Evolutionary conservation across 53 echinoderm and acorn worm genomes (phyloP).

Genomic region (Paracentrotus lividus): DNA sequence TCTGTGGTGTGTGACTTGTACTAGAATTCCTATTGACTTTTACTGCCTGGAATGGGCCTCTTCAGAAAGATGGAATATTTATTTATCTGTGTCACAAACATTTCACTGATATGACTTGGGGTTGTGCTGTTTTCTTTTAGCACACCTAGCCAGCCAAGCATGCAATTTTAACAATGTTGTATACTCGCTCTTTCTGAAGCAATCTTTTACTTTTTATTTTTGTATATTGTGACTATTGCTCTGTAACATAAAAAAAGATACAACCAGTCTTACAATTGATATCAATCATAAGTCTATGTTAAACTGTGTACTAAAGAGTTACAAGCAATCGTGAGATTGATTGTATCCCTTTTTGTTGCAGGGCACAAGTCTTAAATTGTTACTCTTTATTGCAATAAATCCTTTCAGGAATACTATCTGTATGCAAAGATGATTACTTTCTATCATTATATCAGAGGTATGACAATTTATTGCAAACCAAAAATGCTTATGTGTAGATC

Average conservation of each 20-base stretch:
- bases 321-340: too few species aligned
- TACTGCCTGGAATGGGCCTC: background rate
- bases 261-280: too few species aligned
- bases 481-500: too few species aligned
- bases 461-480: background rate
- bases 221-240: background rate
- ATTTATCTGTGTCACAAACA: slow-evolving; percentile 14
- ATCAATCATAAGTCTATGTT: too few species aligned
- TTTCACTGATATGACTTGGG: background rate
- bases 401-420: background rate
- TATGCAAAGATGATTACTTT: background rate
- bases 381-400: background rate
- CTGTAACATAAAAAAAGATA: too few species aligned
- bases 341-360: too few species aligned
- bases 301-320: too few species aligned
- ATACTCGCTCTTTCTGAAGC: background rate
- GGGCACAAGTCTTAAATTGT: too few species aligned
- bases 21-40: slow-evolving; percentile 39
- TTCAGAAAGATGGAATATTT: slow-evolving; percentile 1
- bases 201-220: background rate
- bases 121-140: background rate
- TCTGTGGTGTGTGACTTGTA: slow-evolving; percentile 22
- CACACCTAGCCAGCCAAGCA: background rate
- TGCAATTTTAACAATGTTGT: background rate
- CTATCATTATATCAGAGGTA: background rate